Conservation (phyloP, 2,888 invertebrate genomes). For the Mallateleia sp. region DNA sequence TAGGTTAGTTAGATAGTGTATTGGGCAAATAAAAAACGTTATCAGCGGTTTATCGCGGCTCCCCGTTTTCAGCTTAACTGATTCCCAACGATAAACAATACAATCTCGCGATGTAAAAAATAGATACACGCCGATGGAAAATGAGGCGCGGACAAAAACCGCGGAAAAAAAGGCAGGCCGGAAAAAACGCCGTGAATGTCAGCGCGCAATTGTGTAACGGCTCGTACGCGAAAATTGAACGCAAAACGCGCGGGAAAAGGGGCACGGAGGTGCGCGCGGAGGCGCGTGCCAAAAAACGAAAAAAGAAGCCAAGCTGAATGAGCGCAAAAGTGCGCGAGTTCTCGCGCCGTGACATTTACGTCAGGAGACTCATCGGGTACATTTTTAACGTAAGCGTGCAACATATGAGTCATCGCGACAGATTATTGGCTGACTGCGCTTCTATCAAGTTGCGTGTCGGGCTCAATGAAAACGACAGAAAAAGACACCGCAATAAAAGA, state of each 20-base stretch:
- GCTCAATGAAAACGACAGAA: slow-evolving; percentile 62
- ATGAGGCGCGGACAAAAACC: background rate
- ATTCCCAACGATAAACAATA: slow-evolving; percentile 38
- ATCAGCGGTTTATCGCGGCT: slow-evolving; percentile 29
- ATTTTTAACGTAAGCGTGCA: slow-evolving; percentile 75
- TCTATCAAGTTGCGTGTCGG: slow-evolving; percentile 73
- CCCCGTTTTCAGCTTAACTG: slow-evolving; percentile 37
- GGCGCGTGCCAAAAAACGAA: slow-evolving; percentile 9
- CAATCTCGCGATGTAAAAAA: slow-evolving; percentile 7
- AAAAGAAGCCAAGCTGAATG: slow-evolving; percentile 21
- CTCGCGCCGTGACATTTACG: slow-evolving; percentile 69
- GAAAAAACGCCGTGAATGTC: slow-evolving; percentile 9
- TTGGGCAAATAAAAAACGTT: slow-evolving; percentile 30
- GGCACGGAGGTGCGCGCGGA: background rate
- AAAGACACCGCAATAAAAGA: slow-evolving; percentile 43
- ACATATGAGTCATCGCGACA: slow-evolving; percentile 77
- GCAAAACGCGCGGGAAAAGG: background rate
- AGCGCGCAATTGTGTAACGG: slow-evolving; percentile 29
- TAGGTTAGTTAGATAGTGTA: slow-evolving; percentile 13
- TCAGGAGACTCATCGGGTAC: slow-evolving; percentile 71
- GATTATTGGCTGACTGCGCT: slow-evolving; percentile 78
- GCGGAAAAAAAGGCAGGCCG: background rate
- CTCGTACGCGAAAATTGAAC: slow-evolving; percentile 1
- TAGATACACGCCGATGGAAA: background rate
- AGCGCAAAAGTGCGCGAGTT: slow-evolving; percentile 31